Evolutionary conservation across 2,888 invertebrate genomes (phyloP).

Genomic region (Hecatera dysodea): DNA sequence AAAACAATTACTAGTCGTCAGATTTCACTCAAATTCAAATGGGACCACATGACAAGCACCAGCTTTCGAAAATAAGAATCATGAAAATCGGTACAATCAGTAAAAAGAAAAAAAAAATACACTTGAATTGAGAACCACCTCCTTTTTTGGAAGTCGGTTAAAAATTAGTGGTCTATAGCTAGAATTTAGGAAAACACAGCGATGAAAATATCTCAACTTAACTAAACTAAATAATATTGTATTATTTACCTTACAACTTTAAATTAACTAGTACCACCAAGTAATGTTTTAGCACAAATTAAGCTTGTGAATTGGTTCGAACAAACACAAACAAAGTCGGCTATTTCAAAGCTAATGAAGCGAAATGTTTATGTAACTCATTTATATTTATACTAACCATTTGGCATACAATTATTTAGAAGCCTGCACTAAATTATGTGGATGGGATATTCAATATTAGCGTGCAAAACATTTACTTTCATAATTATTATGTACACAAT

Average conservation of each 20-base stretch:
- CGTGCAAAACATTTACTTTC: not conserved
- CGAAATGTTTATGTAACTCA: conserved; percentile 42
- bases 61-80: too few relatives aligned
- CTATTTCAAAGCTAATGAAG: conserved; percentile 51
- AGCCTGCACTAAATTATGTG: conserved; percentile 20
- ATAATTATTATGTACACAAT: too few relatives aligned
- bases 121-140: too few relatives aligned
- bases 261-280: conserved; percentile 21
- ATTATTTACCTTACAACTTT: conserved; percentile 18
- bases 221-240: not conserved
- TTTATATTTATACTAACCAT: conserved; percentile 53
- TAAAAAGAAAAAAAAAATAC: too few relatives aligned
- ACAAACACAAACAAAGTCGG: conserved; percentile 54
- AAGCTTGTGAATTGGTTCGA: conserved; percentile 39
- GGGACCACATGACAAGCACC: too few relatives aligned
- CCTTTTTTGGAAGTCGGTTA: too few relatives aligned
- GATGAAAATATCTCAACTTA: not conserved
- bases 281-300: conserved; percentile 43
- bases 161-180: not conserved
- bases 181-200: not conserved
- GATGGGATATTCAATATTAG: conserved; percentile 42
- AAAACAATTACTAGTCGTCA: too few relatives aligned
- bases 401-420: conserved; percentile 38
- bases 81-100: too few relatives aligned
- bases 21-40: too few relatives aligned